A percentile compares a stretch with the other conserved stretches of the same genome.
These are phyloP conservation scores for Eublepharis macularius DNA, from an alignment of 2,113 vertebrate genomes.

Conservation along the genomic window DNA sequence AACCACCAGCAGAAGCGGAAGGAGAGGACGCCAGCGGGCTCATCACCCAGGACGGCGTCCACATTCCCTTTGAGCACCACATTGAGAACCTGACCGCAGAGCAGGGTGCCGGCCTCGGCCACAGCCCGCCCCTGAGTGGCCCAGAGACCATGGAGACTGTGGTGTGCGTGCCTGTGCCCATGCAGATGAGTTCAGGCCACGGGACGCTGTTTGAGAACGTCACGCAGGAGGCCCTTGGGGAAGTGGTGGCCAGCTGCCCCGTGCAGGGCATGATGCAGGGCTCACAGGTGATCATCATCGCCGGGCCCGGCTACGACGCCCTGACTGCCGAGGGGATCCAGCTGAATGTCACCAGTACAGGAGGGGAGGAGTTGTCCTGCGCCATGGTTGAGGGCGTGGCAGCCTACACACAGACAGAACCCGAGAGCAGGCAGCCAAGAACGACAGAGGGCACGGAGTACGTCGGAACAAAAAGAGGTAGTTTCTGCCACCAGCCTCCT, in stretches of 20 bases:
- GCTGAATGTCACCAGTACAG: constrained; percentile 75
- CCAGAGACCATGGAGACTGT: constrained; percentile 67
- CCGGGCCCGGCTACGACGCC: constrained; percentile 84
- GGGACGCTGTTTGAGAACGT: constrained; percentile 74
- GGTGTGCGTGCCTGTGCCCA: constrained; percentile 68
- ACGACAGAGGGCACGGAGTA: constrained; percentile 6
- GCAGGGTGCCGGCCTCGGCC: constrained; percentile 46
- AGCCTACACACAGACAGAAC: constrained; percentile 74
- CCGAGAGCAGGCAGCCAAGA: constrained; percentile 39
- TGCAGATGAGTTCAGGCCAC: constrained; percentile 68
- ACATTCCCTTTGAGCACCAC: constrained; percentile 65
- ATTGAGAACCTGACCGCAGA: constrained; percentile 41
- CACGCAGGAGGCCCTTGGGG: constrained; percentile 76
- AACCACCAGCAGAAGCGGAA: not conserved
- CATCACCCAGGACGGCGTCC: constrained; percentile 59
- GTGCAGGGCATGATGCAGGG: constrained; percentile 76
- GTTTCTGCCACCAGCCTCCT: not conserved
- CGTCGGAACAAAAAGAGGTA: constrained; percentile 68
- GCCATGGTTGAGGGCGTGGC: constrained; percentile 80
- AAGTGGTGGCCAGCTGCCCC: constrained; percentile 78
- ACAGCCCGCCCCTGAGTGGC: constrained; percentile 30
- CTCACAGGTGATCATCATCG: constrained; percentile 90
- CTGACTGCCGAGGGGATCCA: constrained; percentile 86
- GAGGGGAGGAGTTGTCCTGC: constrained; percentile 82
- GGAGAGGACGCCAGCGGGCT: constrained; percentile 37